Conservation (phyloP, 2,888 invertebrate species). For the Diachrysia chrysitis region DNA sequence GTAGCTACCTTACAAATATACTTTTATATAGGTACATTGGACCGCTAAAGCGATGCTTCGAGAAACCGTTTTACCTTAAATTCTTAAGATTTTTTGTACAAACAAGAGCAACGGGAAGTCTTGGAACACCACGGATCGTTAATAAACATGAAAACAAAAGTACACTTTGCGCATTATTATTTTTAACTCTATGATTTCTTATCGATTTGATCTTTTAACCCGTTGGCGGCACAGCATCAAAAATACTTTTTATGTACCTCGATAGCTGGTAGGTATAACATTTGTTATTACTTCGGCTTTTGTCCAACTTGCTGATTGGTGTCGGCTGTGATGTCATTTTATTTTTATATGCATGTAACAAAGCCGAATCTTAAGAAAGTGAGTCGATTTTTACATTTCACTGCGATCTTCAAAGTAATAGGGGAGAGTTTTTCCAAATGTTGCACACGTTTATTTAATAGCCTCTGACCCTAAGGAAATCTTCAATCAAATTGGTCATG, state of each 20-base stretch:
- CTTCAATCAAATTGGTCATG: not conserved
- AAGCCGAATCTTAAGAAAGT: not conserved
- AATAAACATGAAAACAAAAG: conserved; percentile 60
- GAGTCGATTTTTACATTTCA: not conserved
- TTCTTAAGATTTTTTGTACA: conserved; percentile 10
- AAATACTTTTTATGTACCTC: conserved; percentile 54
- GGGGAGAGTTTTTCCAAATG: not conserved
- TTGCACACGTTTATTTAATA: not conserved
- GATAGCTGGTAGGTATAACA: conserved; percentile 48
- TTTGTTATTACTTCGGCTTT: conserved; percentile 46
- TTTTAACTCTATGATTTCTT: conserved; percentile 72
- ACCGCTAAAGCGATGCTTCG: conserved; percentile 1
- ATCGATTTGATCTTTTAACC: conserved; percentile 78
- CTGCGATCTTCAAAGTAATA: not conserved
- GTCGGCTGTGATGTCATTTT: conserved; percentile 39
- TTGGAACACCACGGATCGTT: conserved; percentile 35
- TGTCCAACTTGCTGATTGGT: conserved; percentile 36
- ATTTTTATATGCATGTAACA: conserved; percentile 4
- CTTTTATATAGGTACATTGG: not conserved
- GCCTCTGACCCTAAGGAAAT: not conserved
- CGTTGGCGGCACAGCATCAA: conserved; percentile 65
- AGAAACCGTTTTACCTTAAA: conserved; percentile 2
- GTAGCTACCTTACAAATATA: not conserved
- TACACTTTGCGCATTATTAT: conserved; percentile 70
- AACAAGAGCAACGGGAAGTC: conserved; percentile 38